phyloP scores from a whole-genome alignment of 2,113 vertebrate species.

The Alces alces region DNA sequence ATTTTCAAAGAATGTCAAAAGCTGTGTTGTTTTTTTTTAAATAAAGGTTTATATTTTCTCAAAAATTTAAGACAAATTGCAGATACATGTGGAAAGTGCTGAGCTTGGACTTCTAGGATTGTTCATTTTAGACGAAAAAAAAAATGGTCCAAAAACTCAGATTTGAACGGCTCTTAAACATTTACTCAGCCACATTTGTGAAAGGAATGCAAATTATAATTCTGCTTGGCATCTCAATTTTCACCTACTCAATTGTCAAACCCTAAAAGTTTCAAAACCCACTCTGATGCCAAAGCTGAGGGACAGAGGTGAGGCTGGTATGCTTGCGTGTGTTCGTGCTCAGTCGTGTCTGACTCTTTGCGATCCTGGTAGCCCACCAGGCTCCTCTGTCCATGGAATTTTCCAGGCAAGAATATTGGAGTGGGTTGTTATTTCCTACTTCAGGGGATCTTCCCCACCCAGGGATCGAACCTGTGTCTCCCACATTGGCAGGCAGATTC shows the following conservation, averaged over 20 bases:
- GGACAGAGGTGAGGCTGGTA: neutral
- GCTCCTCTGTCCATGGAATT: neutral
- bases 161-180: neutral
- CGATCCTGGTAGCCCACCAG: neutral
- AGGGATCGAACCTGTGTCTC: neutral
- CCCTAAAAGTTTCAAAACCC: neutral
- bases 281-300: neutral
- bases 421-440: neutral
- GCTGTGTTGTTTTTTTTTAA: constrained; percentile 53
- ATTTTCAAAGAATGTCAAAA: constrained; percentile 33
- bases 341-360: neutral
- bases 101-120: neutral
- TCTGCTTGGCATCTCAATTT: neutral
- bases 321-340: neutral
- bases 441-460: neutral
- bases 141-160: neutral
- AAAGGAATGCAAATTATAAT: neutral
- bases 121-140: neutral
- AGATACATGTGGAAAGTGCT: neutral
- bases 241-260: neutral
- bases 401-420: neutral
- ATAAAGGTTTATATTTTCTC: constrained; percentile 71
- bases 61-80: constrained; percentile 34
- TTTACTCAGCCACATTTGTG: neutral
- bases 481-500: neutral